Conservation (phyloP, 2,113 vertebrate genomes). For the Xiphophorus couchianus region DNA sequence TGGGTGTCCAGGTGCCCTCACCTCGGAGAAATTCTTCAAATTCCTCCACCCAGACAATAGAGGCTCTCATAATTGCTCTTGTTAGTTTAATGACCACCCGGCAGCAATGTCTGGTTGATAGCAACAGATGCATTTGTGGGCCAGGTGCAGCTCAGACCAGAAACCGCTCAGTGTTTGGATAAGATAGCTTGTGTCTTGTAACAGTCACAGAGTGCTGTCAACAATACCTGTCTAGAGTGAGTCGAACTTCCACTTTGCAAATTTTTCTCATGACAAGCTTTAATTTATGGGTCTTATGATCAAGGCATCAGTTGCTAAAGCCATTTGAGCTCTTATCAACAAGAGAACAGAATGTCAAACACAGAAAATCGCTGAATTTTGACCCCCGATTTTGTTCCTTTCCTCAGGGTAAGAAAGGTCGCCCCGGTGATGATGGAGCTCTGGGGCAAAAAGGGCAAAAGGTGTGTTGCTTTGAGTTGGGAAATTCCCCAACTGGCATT, state of each 20-base stretch:
- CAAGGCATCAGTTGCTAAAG: not conserved
- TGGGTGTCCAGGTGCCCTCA: constrained; percentile 75
- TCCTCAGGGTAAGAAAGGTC: constrained; percentile 89
- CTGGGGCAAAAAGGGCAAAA: constrained; percentile 86
- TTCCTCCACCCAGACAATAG: constrained; percentile 61
- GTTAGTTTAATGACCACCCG: constrained; percentile 67
- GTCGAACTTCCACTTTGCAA: not conserved
- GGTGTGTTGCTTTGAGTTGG: constrained; percentile 70
- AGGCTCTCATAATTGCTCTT: constrained; percentile 69
- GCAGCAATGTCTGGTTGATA: constrained; percentile 26
- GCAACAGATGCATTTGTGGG: constrained; percentile 30
- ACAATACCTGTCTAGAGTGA: not conserved
- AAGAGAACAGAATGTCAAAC: constrained; percentile 9
- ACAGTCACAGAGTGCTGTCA: constrained; percentile 16
- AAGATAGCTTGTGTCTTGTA: constrained; percentile 53
- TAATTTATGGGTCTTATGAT: constrained; percentile 6
- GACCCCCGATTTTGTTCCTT: constrained; percentile 38
- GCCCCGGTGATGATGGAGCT: constrained; percentile 84
- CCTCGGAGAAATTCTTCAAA: constrained; percentile 66
- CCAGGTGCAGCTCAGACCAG: constrained; percentile 65
- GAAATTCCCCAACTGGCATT: constrained; percentile 11
- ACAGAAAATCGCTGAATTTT: not conserved
- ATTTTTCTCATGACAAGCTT: not conserved
- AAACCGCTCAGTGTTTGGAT: constrained; percentile 39
- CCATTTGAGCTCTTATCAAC: not conserved